Conservation (phyloP, 1,140 invertebrate species). For the Formica selysi region DNA sequence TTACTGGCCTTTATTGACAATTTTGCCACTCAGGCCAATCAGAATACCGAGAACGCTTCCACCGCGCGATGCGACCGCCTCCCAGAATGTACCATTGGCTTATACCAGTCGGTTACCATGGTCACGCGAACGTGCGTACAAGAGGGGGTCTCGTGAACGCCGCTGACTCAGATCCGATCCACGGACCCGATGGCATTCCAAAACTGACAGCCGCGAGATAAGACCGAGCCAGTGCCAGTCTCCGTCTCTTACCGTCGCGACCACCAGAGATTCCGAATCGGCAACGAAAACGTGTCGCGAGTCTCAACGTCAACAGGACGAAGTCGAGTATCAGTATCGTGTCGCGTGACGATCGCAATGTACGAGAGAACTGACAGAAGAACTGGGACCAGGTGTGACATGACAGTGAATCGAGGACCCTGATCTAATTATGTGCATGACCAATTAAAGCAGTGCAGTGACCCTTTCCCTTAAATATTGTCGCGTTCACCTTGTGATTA, state of each 20-base stretch:
- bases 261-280: not conserved
- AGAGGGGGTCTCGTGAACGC: too few species aligned
- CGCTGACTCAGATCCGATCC: too few species aligned
- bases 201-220: too few species aligned
- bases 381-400: conserved; percentile 20
- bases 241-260: too few species aligned
- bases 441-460: conserved; percentile 67
- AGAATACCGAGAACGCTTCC: not conserved
- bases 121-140: too few species aligned
- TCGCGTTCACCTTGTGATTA: not conserved
- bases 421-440: conserved; percentile 42
- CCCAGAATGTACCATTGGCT: too few species aligned
- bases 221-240: too few species aligned
- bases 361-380: not conserved
- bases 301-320: not conserved
- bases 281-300: not conserved
- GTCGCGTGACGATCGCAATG: conserved; percentile 15
- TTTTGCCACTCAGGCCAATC: conserved; percentile 56
- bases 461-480: conserved; percentile 34
- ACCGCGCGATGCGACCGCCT: too few species aligned
- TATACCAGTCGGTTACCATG: too few species aligned
- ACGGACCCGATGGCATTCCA: too few species aligned
- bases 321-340: not conserved
- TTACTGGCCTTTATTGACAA: conserved; percentile 65
- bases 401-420: conserved; percentile 23